Evolutionary conservation across 2,113 vertebrate species (phyloP).

Genomic region (Argyrosomus japonicus): DNA sequence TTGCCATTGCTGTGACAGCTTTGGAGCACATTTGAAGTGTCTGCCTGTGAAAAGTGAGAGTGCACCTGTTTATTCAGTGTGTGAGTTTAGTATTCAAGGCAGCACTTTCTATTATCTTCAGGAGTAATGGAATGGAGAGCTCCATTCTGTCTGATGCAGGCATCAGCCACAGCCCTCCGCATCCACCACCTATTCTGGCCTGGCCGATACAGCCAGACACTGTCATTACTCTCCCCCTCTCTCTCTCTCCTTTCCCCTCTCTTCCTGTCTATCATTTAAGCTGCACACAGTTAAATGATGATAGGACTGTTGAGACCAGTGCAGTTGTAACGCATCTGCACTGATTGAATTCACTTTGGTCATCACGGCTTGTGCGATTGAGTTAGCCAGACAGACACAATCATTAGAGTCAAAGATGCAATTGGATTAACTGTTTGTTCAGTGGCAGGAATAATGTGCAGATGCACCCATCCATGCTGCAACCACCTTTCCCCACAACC

Average conservation of each 20-base stretch:
- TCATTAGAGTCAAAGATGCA: slow-evolving; percentile 62
- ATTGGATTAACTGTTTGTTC: slow-evolving; percentile 67
- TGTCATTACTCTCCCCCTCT: slow-evolving; percentile 62
- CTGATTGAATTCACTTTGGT: slow-evolving; percentile 61
- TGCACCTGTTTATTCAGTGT: slow-evolving; percentile 53
- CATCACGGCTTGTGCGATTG: slow-evolving; percentile 36
- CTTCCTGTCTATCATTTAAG: slow-evolving; percentile 59
- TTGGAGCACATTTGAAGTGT: slow-evolving; percentile 52
- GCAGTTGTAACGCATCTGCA: slow-evolving; percentile 43
- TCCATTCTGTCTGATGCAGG: slow-evolving; percentile 64
- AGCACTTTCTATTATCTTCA: slow-evolving; percentile 75
- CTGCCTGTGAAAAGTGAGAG: slow-evolving; percentile 44
- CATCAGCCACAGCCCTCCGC: slow-evolving; percentile 56
- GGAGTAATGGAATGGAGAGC: slow-evolving; percentile 73
- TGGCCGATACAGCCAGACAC: slow-evolving; percentile 41
- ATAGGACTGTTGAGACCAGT: slow-evolving; percentile 50
- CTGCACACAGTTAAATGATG: slow-evolving; percentile 54
- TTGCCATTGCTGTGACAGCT: slow-evolving; percentile 53
- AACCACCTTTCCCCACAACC: slow-evolving; percentile 8
- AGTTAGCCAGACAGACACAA: slow-evolving; percentile 50
- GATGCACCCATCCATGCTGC: slow-evolving; percentile 37
- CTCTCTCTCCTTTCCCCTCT: slow-evolving; percentile 16
- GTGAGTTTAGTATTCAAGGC: slow-evolving; percentile 76
- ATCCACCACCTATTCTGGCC: slow-evolving; percentile 44
- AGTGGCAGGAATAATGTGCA: slow-evolving; percentile 48